Conservation (phyloP, 2,113 vertebrate genomes). For the Gyps fulvus region DNA sequence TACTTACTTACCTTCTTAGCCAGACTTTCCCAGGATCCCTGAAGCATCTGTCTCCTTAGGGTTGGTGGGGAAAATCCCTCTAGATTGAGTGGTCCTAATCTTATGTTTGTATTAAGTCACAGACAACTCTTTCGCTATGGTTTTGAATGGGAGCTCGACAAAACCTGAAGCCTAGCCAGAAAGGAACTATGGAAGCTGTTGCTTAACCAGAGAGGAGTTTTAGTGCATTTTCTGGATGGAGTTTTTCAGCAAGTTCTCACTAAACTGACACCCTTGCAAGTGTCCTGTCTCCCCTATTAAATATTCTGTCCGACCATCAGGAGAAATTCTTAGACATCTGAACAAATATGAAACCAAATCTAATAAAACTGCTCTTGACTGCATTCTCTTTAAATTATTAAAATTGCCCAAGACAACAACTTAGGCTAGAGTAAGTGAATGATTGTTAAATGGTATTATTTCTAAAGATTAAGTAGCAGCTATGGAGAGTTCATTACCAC, state of each 20-base stretch:
- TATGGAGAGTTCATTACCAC: background rate
- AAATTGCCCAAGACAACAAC: background rate
- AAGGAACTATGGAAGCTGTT: background rate
- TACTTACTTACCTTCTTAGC: background rate
- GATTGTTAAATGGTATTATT: background rate
- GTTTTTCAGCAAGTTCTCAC: background rate
- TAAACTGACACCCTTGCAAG: background rate
- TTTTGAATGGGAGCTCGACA: background rate
- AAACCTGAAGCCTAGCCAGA: background rate
- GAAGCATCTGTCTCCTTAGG: background rate
- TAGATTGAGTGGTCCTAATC: background rate
- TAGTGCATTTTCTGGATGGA: background rate
- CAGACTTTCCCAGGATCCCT: background rate
- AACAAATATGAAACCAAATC: background rate
- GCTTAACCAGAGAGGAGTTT: background rate
- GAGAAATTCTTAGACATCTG: background rate
- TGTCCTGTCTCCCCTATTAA: background rate
- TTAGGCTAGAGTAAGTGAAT: background rate
- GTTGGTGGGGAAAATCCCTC: background rate
- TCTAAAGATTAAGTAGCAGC: background rate
- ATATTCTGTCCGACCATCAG: background rate
- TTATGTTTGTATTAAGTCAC: background rate
- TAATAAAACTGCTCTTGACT: background rate
- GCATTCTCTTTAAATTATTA: background rate
- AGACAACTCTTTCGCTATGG: background rate